Percentiles rank a stretch among this genome's conserved stretches.
Evolutionary conservation across 2,888 invertebrate genomes (phyloP).

Genomic region (Halictus quadricinctus): DNA sequence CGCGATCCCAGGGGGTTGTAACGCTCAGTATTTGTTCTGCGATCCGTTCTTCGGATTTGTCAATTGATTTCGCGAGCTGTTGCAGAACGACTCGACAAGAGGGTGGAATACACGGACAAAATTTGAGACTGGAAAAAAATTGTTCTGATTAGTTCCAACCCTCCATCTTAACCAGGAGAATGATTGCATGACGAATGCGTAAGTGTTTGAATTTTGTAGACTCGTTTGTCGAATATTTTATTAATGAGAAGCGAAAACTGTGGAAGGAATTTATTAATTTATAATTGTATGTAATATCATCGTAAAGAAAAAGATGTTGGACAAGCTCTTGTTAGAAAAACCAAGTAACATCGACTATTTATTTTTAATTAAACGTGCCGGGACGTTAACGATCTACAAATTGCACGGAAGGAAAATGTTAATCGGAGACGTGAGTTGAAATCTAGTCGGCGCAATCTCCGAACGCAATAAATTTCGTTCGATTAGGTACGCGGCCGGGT

Average conservation of each 20-base stretch:
- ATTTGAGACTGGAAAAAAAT: not conserved
- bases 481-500: not conserved
- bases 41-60: not conserved
- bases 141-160: not conserved
- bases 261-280: too few relatives aligned
- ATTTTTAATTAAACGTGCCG: not conserved
- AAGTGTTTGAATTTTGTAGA: too few relatives aligned
- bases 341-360: not conserved
- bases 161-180: not conserved
- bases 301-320: not conserved
- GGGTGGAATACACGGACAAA: not conserved
- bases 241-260: too few relatives aligned
- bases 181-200: not conserved
- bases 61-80: not conserved
- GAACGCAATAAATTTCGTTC: not conserved
- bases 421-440: not conserved
- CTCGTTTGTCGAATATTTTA: too few relatives aligned
- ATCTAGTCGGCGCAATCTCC: not conserved
- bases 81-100: not conserved
- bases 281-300: too few relatives aligned
- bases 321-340: not conserved
- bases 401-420: not conserved
- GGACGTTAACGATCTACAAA: not conserved
- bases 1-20: not conserved
- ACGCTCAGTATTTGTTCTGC: not conserved